Base-by-base conservation (phyloP, 2,888 invertebrate genomes). In the Hirtodrosophila confusa region DNA sequence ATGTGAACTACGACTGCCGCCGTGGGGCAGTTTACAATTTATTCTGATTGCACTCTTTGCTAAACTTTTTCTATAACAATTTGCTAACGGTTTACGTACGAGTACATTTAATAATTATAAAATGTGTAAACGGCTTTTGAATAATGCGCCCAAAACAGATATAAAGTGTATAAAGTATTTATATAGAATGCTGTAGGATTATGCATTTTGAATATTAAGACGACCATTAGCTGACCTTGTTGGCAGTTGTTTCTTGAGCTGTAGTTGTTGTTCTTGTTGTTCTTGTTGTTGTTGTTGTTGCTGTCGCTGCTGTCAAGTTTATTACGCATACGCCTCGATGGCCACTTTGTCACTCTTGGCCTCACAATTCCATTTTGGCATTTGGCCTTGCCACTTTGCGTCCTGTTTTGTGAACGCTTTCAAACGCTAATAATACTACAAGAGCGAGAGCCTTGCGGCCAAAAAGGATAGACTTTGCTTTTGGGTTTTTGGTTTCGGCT, bases 161-260 rank as follows among this genome's bases (percentile, higher is more conserved):
- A 70, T 41, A 58, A 31, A 33, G 43, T 36, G 40, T 68, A 69
- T 50, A 40, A 17, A 17, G 12, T 47, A 31, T 67, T 29, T 49
- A 44, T 44, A 60, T 62, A 63, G 44, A 65, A 79, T 76, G 69
- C 73, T 71, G 62, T 66, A 68, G 70, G 70, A 61, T 65, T 75
- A 71, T 71, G 67, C 69, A 83, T 80, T 17, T 80, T 69, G 62
- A 53, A 48, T 48, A 74, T 63, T 71, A 84, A 84, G 86, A 83
- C 85, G 87, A 87, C 86, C 83, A 82, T 82, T 71, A 76, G 88
- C 88, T 84, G 84, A 84, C 84, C 84, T 84, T 87, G 76, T 80
- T 84, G 80, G 48, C 61, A 67, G 62, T 62, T 54, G 66, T 49
- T 39, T 62, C 48, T 43, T 66, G 49, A 45, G 27, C 29, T 43